Percentiles rank a stretch among this genome's conserved stretches.
Evolutionary conservation across 2,113 vertebrate species (phyloP).

Genomic region (Phalacrocorax carbo): DNA sequence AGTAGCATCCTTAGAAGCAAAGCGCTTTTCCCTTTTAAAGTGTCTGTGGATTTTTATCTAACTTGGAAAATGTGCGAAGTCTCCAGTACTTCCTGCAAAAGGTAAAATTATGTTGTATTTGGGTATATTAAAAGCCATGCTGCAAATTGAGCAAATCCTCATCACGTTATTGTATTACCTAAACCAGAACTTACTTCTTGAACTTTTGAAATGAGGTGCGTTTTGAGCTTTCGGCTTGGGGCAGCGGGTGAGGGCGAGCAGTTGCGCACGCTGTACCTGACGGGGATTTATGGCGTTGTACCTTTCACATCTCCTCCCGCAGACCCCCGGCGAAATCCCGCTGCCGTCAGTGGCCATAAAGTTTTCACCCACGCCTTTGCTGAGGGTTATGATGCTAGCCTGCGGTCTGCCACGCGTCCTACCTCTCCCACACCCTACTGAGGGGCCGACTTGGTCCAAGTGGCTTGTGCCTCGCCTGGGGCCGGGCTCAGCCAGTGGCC

Average conservation of each 20-base stretch:
- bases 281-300: accelerated
- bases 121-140: neutral
- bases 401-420: neutral
- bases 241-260: accelerated
- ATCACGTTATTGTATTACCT: accelerated
- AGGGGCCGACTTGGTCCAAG: neutral
- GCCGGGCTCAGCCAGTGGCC: neutral
- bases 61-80: neutral
- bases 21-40: neutral
- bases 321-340: neutral
- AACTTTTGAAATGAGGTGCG: neutral
- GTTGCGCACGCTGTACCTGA: accelerated
- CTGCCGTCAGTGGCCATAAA: neutral
- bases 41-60: neutral
- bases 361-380: neutral
- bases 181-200: neutral
- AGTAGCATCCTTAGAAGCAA: neutral
- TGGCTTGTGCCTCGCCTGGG: neutral
- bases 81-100: neutral
- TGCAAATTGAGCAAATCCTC: neutral
- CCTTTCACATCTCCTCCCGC: neutral
- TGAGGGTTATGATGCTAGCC: neutral
- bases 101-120: neutral
- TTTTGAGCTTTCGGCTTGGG: neutral
- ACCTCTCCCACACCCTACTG: neutral